These are phyloP conservation scores for Erythrocercus mccallii DNA, from an alignment of 2,113 vertebrate genomes.

Conservation along the genomic window DNA sequence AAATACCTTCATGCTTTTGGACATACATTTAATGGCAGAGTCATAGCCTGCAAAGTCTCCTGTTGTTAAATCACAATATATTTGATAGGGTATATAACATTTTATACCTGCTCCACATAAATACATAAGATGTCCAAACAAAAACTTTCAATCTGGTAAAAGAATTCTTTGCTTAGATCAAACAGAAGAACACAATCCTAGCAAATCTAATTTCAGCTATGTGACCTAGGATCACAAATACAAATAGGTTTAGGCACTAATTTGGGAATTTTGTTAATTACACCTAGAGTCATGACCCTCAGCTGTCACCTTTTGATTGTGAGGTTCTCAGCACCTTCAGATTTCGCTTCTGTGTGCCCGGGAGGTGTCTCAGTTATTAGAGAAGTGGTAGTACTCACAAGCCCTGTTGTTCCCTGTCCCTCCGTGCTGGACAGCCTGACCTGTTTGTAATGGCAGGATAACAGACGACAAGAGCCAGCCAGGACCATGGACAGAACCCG, in stretches of 20 bases:
- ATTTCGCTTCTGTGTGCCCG: not conserved
- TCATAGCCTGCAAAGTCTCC: not conserved
- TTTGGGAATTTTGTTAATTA: not conserved
- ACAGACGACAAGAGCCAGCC: not conserved
- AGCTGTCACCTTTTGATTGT: not conserved
- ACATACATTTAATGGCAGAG: not conserved
- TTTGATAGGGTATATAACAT: not conserved
- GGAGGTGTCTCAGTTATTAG: not conserved
- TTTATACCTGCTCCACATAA: not conserved
- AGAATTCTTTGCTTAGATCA: not conserved
- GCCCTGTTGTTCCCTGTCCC: not conserved
- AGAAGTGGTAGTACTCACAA: not conserved
- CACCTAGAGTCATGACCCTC: not conserved
- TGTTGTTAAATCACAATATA: not conserved
- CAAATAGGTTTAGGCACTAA: not conserved
- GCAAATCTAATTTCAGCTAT: not conserved
- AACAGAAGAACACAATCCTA: not conserved
- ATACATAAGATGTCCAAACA: not conserved
- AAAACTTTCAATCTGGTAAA: not conserved
- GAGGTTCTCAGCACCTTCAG: not conserved
- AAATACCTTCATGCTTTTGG: not conserved
- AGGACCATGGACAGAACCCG: rapidly evolving
- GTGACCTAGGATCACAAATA: not conserved
- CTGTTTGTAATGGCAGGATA: not conserved
- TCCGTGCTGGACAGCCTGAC: not conserved